phyloP scores from a whole-genome alignment of 2,888 invertebrate genomes.

The Agrotis puta region DNA sequence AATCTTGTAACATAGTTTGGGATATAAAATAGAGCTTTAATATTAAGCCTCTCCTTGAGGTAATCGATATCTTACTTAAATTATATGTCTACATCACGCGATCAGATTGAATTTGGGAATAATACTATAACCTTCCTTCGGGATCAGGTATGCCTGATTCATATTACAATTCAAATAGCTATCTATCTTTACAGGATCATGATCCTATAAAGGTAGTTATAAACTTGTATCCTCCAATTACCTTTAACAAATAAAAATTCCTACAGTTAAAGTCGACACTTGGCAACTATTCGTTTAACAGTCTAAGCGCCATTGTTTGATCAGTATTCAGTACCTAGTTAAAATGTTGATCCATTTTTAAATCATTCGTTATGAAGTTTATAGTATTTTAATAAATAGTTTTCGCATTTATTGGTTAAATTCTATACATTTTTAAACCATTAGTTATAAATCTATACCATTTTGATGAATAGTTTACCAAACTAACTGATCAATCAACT shows the following conservation, averaged over 20 bases:
- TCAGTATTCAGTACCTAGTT: too few relatives aligned
- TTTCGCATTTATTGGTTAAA: too few relatives aligned
- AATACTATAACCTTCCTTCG: conserved; percentile 6
- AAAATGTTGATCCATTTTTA: conserved; percentile 6
- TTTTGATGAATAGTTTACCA: too few relatives aligned
- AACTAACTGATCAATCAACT: too few relatives aligned
- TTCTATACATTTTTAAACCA: too few relatives aligned
- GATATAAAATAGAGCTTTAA: conserved; percentile 49
- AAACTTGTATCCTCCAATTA: background rate
- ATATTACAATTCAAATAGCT: conserved; percentile 4
- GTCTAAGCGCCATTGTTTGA: too few relatives aligned
- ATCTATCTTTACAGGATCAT: background rate
- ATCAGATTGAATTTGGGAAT: conserved; percentile 34
- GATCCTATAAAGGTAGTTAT: background rate
- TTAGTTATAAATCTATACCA: too few relatives aligned
- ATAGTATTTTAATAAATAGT: too few relatives aligned
- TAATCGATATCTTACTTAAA: conserved; percentile 46
- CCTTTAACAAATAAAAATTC: conserved; percentile 5
- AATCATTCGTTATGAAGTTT: background rate
- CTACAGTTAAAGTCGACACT: background rate
- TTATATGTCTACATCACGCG: conserved; percentile 45
- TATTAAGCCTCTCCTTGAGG: conserved; percentile 32
- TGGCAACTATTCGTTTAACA: background rate
- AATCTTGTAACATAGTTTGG: conserved; percentile 55
- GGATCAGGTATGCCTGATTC: conserved; percentile 3